Percentiles rank a stretch among this genome's conserved stretches.
Evolutionary conservation across 2,113 vertebrate genomes (phyloP).

Genomic region (Chionodraco myersi): DNA sequence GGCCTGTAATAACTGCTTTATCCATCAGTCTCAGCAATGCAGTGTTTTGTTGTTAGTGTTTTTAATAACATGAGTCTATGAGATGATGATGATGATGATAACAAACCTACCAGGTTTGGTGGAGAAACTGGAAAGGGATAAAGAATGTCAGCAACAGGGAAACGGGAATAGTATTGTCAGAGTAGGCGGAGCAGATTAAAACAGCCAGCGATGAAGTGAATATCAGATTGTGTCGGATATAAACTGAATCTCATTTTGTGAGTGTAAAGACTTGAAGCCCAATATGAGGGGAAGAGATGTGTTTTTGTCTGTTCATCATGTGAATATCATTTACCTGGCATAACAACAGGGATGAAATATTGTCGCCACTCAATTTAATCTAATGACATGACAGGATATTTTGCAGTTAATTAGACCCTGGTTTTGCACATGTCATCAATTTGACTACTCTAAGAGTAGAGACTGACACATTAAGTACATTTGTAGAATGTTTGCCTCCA

Average conservation of each 20-base stretch:
- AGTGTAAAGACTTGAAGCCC: constrained; percentile 32
- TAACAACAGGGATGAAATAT: constrained; percentile 12
- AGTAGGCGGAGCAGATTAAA: constrained; percentile 16
- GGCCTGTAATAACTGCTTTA: constrained; percentile 71
- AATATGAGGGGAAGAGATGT: not conserved
- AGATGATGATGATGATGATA: constrained; percentile 41
- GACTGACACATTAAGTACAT: constrained; percentile 39
- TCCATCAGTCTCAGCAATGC: constrained; percentile 62
- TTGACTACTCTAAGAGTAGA: constrained; percentile 64
- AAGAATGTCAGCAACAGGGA: constrained; percentile 50
- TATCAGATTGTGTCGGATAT: constrained; percentile 48
- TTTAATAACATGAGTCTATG: constrained; percentile 65
- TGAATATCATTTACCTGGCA: not conserved
- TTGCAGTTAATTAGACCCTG: constrained; percentile 11
- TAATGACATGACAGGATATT: not conserved
- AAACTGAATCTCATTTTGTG: constrained; percentile 63
- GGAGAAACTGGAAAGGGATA: constrained; percentile 50
- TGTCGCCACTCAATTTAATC: constrained; percentile 16
- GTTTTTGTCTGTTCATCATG: not conserved
- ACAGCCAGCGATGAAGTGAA: constrained; percentile 18
- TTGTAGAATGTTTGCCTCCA: constrained; percentile 41
- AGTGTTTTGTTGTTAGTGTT: constrained; percentile 61
- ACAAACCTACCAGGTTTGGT: constrained; percentile 26
- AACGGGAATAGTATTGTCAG: constrained; percentile 27
- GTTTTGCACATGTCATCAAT: constrained; percentile 34